phyloP scores from a whole-genome alignment of 1,140 invertebrate genomes.

The Pseudomyrmex sp. region DNA sequence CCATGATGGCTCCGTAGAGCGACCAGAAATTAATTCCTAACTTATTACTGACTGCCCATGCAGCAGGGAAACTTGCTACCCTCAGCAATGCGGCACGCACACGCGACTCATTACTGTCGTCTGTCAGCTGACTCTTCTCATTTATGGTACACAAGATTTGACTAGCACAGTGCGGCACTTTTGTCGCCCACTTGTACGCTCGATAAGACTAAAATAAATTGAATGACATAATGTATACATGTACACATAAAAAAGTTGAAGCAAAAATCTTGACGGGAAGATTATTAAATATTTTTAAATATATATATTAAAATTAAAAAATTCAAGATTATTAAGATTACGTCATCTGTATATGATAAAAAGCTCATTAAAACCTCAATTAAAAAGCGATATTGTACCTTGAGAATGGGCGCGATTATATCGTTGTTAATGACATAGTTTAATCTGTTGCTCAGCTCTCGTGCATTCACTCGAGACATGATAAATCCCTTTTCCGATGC shows the following conservation, averaged over 20 bases:
- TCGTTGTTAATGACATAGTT: slow-evolving; percentile 92
- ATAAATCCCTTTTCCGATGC: slow-evolving; percentile 89
- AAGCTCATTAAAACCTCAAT: too few relatives aligned
- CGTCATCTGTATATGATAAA: too few relatives aligned
- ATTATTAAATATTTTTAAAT: neutral
- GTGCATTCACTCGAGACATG: slow-evolving; percentile 86
- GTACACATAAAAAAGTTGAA: too few relatives aligned
- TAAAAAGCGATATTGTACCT: slow-evolving; percentile 80
- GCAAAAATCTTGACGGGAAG: too few relatives aligned
- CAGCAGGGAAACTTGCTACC: slow-evolving; percentile 89
- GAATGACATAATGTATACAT: neutral
- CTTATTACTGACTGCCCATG: slow-evolving; percentile 89
- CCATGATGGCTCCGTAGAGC: slow-evolving; percentile 88
- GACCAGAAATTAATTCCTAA: slow-evolving; percentile 88
- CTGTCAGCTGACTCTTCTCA: slow-evolving; percentile 81
- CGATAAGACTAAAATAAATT: slow-evolving; percentile 85
- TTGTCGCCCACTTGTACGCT: slow-evolving; percentile 90
- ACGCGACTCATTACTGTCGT: slow-evolving; percentile 81
- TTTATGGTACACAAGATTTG: slow-evolving; percentile 92
- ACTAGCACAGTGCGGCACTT: slow-evolving; percentile 89
- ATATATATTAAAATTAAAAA: neutral
- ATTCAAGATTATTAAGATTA: too few relatives aligned
- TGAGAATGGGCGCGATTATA: slow-evolving; percentile 91
- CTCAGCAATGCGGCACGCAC: slow-evolving; percentile 89
- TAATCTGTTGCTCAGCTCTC: slow-evolving; percentile 90